phyloP scores from a whole-genome alignment of 2,888 invertebrate species.

The Agelastica alni region DNA sequence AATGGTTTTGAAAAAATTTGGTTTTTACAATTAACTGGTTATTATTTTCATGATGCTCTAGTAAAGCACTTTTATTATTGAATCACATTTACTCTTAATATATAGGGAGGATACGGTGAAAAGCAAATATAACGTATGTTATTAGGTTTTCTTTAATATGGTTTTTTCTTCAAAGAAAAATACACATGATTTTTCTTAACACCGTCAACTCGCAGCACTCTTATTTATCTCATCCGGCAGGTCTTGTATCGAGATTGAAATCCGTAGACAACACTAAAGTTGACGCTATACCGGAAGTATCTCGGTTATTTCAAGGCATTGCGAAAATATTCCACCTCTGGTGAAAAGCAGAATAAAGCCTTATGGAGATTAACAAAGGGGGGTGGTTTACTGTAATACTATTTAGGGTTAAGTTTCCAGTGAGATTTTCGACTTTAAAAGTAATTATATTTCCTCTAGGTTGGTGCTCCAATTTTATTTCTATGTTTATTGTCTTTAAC shows the following conservation, averaged over 20 bases:
- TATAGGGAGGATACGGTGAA: too few species aligned
- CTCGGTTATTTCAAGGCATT: conserved; percentile 12
- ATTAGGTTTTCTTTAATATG: neutral
- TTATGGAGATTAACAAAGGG: conserved; percentile 10
- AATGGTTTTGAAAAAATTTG: too few species aligned
- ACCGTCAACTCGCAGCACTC: neutral
- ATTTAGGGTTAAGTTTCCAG: conserved; percentile 4
- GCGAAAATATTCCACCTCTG: conserved; percentile 6
- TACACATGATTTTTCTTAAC: neutral
- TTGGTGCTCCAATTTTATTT: neutral
- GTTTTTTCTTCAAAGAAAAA: neutral
- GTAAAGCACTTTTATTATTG: too few species aligned
- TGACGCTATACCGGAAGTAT: conserved; percentile 22
- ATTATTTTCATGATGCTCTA: too few species aligned
- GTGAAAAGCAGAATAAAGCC: conserved; percentile 3
- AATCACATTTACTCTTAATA: too few species aligned
- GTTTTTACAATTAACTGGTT: too few species aligned
- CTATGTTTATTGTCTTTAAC: neutral
- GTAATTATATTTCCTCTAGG: neutral
- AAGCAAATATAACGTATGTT: too few species aligned
- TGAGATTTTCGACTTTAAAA: conserved; percentile 1
- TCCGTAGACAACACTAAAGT: conserved; percentile 15
- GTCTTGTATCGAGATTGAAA: conserved; percentile 16
- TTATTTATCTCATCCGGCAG: conserved; percentile 13
- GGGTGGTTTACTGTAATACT: conserved; percentile 13